Evolutionary conservation across 1,140 invertebrate genomes (phyloP).

Genomic region (Pemphigus obesinymphae): DNA sequence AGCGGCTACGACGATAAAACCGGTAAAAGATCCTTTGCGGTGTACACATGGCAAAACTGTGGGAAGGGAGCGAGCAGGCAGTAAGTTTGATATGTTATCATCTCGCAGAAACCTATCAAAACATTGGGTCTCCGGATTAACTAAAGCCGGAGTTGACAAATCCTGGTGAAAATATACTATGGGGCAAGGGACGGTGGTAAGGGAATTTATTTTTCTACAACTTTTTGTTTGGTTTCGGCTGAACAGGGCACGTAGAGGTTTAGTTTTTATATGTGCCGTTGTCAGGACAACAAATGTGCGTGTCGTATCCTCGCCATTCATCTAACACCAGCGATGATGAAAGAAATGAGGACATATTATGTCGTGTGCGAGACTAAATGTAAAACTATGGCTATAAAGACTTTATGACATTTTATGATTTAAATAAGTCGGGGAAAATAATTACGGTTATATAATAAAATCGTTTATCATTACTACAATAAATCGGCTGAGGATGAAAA

Average conservation of each 20-base stretch:
- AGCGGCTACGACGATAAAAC: not conserved
- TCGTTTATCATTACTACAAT: too few relatives aligned
- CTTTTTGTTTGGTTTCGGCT: not conserved
- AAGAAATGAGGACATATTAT: slow-evolving; percentile 10
- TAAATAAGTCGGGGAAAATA: not conserved
- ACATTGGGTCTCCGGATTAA: slow-evolving; percentile 19
- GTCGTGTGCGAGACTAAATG: not conserved
- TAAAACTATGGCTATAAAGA: not conserved
- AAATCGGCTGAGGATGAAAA: too few relatives aligned
- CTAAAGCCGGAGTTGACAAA: slow-evolving; percentile 10
- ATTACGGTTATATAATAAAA: not conserved
- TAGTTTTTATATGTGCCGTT: not conserved
- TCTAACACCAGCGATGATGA: not conserved
- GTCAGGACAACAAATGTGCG: not conserved
- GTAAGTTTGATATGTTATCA: slow-evolving; percentile 7
- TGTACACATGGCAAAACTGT: not conserved
- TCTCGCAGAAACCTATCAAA: slow-evolving; percentile 33
- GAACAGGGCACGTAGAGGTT: not conserved
- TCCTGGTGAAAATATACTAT: slow-evolving; percentile 1
- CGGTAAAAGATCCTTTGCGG: not conserved
- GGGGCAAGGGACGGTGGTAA: not conserved
- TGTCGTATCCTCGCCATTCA: not conserved
- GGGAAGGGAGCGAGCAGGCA: too few relatives aligned
- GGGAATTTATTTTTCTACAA: slow-evolving; percentile 14
- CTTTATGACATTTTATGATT: not conserved